Percentiles rank a stretch among this genome's conserved stretches.
These are phyloP conservation scores for Glomeris marginata DNA, from an alignment of 2,888 invertebrate species.

Conservation along the genomic window DNA sequence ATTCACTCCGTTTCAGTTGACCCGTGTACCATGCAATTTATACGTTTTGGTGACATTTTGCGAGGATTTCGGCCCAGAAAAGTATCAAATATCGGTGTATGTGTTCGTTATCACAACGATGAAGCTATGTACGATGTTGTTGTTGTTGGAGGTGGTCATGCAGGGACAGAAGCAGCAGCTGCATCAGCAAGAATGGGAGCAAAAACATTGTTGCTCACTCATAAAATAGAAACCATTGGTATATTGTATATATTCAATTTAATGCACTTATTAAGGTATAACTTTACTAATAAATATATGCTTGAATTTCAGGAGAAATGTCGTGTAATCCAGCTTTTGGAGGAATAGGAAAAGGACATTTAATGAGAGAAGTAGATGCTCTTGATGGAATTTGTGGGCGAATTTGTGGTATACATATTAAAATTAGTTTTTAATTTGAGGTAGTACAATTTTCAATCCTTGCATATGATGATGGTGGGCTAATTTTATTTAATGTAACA, in stretches of 20 bases:
- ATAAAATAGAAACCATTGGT: constrained; percentile 68
- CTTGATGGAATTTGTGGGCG: constrained; percentile 67
- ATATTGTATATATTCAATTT: too few relatives aligned
- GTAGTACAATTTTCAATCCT: not conserved
- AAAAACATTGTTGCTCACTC: constrained; percentile 61
- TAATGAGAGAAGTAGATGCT: constrained; percentile 75
- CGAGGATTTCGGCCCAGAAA: too few relatives aligned
- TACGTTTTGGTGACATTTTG: too few relatives aligned
- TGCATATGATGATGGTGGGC: not conserved
- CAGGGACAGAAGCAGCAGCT: constrained; percentile 72
- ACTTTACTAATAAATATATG: too few relatives aligned
- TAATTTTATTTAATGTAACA: not conserved
- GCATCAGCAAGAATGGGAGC: constrained; percentile 72
- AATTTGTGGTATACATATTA: constrained; percentile 46
- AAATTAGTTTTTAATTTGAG: not conserved
- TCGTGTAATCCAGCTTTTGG: constrained; percentile 89
- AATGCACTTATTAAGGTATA: too few relatives aligned
- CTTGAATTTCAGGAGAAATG: constrained; percentile 55
- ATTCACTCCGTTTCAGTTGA: too few relatives aligned
- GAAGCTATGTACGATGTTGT: constrained; percentile 46
- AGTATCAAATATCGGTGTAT: too few relatives aligned
- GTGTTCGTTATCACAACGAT: not conserved
- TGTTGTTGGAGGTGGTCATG: constrained; percentile 81
- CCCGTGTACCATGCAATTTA: too few relatives aligned
- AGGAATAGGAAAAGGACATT: constrained; percentile 78